Evolutionary conservation across 2,888 invertebrate species (phyloP).

Genomic region (Endomychus coccineus): DNA sequence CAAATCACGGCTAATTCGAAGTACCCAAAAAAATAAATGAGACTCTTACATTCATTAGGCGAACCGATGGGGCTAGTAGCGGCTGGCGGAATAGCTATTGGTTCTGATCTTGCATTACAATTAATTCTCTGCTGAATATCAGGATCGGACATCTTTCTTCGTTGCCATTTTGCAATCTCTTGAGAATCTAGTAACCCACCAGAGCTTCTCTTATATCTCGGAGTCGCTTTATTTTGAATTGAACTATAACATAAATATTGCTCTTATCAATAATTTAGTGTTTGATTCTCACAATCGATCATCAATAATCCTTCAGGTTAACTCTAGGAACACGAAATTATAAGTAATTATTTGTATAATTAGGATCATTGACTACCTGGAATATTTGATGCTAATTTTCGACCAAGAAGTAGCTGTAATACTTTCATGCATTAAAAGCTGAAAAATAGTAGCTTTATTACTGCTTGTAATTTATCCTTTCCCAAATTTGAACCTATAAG

Average conservation of each 20-base stretch:
- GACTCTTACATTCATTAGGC: conserved; percentile 21
- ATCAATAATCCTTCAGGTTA: no score
- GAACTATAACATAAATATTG: conserved; percentile 20
- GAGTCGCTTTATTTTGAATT: conserved; percentile 52
- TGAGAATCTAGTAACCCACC: conserved; percentile 53
- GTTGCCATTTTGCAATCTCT: conserved; percentile 46
- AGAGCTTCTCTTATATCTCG: conserved; percentile 69
- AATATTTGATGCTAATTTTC: no score
- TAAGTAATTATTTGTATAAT: no score
- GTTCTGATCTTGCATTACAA: conserved; percentile 35
- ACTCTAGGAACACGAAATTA: no score
- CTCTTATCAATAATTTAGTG: no score
- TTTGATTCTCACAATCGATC: no score
- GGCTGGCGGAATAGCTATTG: conserved; percentile 41
- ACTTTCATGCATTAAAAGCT: no score
- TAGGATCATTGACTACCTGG: no score
- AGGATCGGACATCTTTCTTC: conserved; percentile 82
- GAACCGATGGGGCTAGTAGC: conserved; percentile 37
- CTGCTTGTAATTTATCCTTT: no score
- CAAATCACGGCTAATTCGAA: conserved; percentile 9
- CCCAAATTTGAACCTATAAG: no score
- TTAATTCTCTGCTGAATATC: conserved; percentile 63
- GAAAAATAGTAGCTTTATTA: no score
- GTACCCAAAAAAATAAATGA: conserved; percentile 1
- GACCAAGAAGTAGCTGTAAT: no score